Base-by-base conservation (phyloP, 2,113 vertebrate species). In the Rana temporaria region DNA sequence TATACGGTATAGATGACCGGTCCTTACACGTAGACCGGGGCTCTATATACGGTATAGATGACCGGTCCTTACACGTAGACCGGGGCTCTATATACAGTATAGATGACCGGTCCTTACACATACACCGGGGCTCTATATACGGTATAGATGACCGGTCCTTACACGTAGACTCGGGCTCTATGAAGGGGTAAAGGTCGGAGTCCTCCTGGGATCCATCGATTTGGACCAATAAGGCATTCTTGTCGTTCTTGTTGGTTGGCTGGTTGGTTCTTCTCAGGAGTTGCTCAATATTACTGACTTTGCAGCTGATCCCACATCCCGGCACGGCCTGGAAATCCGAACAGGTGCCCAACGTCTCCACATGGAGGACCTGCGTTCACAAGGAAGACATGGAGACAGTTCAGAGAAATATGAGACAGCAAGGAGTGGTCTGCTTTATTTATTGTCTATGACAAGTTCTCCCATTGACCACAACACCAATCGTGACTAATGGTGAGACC, bases 251-350 rank as follows among this genome's bases (percentile, higher is more conserved):
- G 88, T 95, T 94, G 73, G 96, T 94, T 1, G 92, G 88, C 52
- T 92, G 93, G 82, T 95, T 93, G 9, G 84, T 91, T 68, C 88
- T 92, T 85, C 82, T 91, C 19, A 96, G 88, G 20, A 98, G 87
- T 5, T 80, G 86, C 89, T 98, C 96, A 0, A 95, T 95, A 87
- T 96, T 98, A 90, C 92, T 95, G 86, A 99, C 96, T 92, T 93
- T 96, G 89, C 98, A 99, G 69, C 93, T 92, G 84, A 99, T 94
- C 42, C 98, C 98, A 20, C 98, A 99, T 79, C 98, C 98, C 0
- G 98, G 96, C 74, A 99, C 96, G 0, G 98, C 93, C 86, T 97
- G 97, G 79, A 99, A 99, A 91, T 99, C 97, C 14, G 91, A 92
- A 84, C 98, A 99, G 0, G 95, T 92, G 18, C 98, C 98, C 63